A percentile compares a stretch with the other conserved stretches of the same genome.
Evolutionary conservation across 2,888 invertebrate genomes (phyloP).

Genomic region (Hydrotaea cyrtoneurina): DNA sequence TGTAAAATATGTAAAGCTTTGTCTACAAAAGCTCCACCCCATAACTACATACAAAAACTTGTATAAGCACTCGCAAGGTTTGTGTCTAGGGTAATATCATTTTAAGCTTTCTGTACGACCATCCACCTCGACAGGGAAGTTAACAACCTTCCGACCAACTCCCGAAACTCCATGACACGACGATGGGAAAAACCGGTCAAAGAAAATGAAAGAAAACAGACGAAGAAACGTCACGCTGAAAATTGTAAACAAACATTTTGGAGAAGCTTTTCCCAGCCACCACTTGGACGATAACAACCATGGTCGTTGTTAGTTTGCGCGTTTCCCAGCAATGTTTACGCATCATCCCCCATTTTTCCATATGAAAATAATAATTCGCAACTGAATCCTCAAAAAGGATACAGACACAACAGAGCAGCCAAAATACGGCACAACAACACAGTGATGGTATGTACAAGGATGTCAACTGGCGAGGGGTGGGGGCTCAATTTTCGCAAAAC

Average conservation of each 20-base stretch:
- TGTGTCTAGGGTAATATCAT: not conserved
- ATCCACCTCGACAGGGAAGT: not conserved
- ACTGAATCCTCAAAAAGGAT: slow-evolving; percentile 34
- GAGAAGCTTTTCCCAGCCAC: slow-evolving; percentile 17
- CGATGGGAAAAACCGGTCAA: not conserved
- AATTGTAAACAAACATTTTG: slow-evolving; percentile 20
- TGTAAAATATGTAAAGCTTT: no score
- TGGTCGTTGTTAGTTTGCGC: slow-evolving; percentile 9
- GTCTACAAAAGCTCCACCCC: no score
- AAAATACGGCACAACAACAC: slow-evolving; percentile 20
- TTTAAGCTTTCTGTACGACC: not conserved
- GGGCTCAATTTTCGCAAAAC: slow-evolving; percentile 26
- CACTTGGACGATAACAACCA: not conserved
- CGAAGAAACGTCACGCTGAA: not conserved
- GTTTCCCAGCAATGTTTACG: slow-evolving; percentile 53
- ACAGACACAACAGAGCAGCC: slow-evolving; percentile 48
- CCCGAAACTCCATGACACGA: not conserved
- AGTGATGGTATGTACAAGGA: slow-evolving; percentile 55
- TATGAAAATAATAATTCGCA: not conserved
- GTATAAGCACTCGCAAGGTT: not conserved
- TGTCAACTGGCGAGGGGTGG: not conserved
- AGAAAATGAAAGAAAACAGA: slow-evolving; percentile 3
- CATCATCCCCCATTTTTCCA: slow-evolving; percentile 57
- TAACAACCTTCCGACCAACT: not conserved
- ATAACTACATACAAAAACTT: no score